Conservation (phyloP, 35 echinoderm and acorn worm genomes). For the Ophioderma brevispina region DNA sequence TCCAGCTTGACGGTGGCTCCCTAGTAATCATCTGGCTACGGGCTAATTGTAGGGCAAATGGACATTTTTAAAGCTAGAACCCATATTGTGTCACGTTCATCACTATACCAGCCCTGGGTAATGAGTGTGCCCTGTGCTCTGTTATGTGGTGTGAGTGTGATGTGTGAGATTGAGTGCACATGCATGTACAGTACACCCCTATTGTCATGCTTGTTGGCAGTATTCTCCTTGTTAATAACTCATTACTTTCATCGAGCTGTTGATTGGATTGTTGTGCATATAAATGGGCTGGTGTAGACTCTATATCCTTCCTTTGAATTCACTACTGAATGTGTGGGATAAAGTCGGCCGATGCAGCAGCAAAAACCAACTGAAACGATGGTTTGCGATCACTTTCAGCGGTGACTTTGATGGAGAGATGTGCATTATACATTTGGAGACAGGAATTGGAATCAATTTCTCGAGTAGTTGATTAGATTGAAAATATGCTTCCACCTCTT, state of each 20-base stretch:
- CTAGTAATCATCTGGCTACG: not conserved
- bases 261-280: not conserved
- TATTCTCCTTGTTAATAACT: not conserved
- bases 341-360: no score
- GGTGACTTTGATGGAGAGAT: no score
- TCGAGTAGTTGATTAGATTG: no score
- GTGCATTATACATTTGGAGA: no score
- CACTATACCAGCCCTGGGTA: not conserved
- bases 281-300: not conserved
- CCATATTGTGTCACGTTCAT: not conserved
- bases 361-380: no score
- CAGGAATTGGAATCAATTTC: no score
- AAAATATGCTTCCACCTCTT: no score
- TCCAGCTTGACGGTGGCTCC: not conserved
- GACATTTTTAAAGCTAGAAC: not conserved
- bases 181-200: conserved; percentile 3
- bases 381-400: no score
- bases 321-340: no score
- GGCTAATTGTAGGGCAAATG: not conserved
- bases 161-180: not conserved
- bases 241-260: not conserved
- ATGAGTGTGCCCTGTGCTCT: not conserved
- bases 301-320: no score
- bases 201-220: not conserved
- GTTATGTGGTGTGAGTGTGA: not conserved